phyloP scores from a whole-genome alignment of 2,113 vertebrate genomes.

The Callaeas wilsoni region DNA sequence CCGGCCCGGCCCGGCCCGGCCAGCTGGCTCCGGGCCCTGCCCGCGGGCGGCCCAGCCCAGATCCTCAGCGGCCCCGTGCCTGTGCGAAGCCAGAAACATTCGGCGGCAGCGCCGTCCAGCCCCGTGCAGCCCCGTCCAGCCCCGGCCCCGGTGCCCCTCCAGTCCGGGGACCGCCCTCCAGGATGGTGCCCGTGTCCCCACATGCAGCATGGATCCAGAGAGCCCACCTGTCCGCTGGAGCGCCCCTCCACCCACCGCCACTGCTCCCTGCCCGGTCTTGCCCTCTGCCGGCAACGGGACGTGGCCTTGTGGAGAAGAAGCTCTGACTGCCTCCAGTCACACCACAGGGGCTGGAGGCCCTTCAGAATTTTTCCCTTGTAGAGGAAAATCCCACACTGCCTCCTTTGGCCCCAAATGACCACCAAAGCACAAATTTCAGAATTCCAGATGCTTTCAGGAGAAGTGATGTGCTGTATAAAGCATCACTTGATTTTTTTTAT shows the following conservation, averaged over 20 bases:
- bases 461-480: background rate
- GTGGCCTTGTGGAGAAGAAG: fast-evolving
- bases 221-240: background rate
- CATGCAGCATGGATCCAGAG: background rate
- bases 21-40: slow-evolving; percentile 1
- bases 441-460: background rate
- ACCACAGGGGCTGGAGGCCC: fast-evolving
- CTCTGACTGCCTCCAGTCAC: background rate
- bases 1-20: background rate
- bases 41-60: background rate
- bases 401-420: background rate
- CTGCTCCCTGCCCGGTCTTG: background rate
- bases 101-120: background rate
- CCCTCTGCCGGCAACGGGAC: background rate
- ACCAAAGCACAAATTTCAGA: background rate
- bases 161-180: fast-evolving
- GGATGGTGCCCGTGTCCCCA: background rate
- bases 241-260: background rate
- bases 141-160: background rate
- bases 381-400: background rate
- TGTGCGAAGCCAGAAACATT: background rate
- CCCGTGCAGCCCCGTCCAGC: background rate
- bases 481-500: background rate
- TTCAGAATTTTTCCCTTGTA: background rate
- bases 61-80: background rate